These are phyloP conservation scores for Aleiodes alternator DNA, from an alignment of 2,888 invertebrate species.

Conservation along the genomic window DNA sequence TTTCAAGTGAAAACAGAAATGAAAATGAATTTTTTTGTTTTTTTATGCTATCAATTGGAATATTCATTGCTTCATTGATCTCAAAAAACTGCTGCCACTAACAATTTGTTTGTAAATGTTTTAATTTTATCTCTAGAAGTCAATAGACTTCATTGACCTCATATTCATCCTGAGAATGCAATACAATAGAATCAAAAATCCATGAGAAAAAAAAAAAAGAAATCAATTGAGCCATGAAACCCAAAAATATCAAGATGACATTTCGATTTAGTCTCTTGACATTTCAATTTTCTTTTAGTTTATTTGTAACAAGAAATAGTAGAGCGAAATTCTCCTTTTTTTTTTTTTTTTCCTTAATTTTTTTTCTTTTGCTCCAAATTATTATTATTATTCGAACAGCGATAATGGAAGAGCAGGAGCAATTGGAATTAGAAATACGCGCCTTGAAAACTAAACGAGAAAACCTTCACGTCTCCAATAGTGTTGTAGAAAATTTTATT, in stretches of 20 bases:
- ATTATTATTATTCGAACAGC: not conserved
- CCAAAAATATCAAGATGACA: slow-evolving; percentile 67
- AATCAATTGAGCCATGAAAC: slow-evolving; percentile 63
- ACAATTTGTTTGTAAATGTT: not conserved
- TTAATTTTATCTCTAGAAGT: slow-evolving; percentile 27
- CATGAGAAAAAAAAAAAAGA: slow-evolving; percentile 46
- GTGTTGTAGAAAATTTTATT: slow-evolving; percentile 48
- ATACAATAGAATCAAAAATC: slow-evolving; percentile 27
- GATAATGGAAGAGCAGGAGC: slow-evolving; percentile 21
- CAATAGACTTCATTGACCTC: slow-evolving; percentile 38
- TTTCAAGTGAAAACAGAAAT: slow-evolving; percentile 25
- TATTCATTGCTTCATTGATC: slow-evolving; percentile 1
- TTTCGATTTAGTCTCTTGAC: slow-evolving; percentile 57
- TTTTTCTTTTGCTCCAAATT: not conserved
- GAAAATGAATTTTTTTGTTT: not conserved
- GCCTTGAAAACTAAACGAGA: slow-evolving; percentile 28
- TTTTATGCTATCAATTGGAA: slow-evolving; percentile 3
- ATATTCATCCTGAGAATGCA: slow-evolving; percentile 42
- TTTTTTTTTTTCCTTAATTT: not conserved
- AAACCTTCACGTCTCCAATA: slow-evolving; percentile 29
- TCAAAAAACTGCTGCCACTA: too few species aligned
- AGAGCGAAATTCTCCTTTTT: not conserved
- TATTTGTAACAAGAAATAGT: not conserved
- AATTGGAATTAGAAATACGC: slow-evolving; percentile 36
- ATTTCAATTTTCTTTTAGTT: slow-evolving; percentile 14